phyloP scores from a whole-genome alignment of 2,797 vertebrate genomes.

The Gephyroberyx darwinii region DNA sequence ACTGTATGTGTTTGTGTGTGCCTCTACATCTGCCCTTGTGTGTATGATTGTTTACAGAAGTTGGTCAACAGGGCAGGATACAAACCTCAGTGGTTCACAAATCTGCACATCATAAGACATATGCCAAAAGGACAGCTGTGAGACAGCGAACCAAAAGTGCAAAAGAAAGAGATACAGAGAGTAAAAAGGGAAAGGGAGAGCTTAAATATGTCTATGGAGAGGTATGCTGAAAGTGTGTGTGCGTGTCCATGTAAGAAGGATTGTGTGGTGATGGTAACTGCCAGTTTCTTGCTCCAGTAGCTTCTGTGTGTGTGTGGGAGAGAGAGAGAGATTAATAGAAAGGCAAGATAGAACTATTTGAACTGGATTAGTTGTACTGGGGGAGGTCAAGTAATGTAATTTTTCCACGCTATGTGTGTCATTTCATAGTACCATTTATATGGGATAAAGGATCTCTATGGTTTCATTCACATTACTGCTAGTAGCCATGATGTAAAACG shows the following conservation, averaged over 20 bases:
- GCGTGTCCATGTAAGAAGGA: slow-evolving; percentile 23
- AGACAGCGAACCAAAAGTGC: slow-evolving; percentile 22
- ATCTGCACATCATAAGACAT: slow-evolving; percentile 37
- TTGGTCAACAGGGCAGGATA: slow-evolving; percentile 43
- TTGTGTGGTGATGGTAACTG: slow-evolving; percentile 42
- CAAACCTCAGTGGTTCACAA: slow-evolving; percentile 44
- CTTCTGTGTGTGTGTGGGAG: slow-evolving; percentile 10
- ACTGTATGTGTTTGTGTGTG: neutral
- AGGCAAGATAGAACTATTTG: slow-evolving; percentile 19
- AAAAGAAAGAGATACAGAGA: slow-evolving; percentile 18
- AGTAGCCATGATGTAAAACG: neutral
- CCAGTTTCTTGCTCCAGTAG: slow-evolving; percentile 64
- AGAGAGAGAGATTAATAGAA: slow-evolving; percentile 32
- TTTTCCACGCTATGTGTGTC: slow-evolving; percentile 11
- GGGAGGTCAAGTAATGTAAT: slow-evolving; percentile 8
- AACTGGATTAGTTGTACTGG: slow-evolving; percentile 8
- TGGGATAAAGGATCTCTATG: neutral
- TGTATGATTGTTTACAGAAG: slow-evolving; percentile 5
- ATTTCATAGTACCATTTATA: slow-evolving; percentile 5
- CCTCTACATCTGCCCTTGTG: neutral
- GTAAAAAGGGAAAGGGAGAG: slow-evolving; percentile 1
- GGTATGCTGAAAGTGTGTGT: slow-evolving; percentile 32
- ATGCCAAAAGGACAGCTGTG: slow-evolving; percentile 42
- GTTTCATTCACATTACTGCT: slow-evolving; percentile 10
- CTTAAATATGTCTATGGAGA: slow-evolving; percentile 39